Base-by-base conservation (phyloP, 2,113 vertebrate species). In the Macrotus californicus region DNA sequence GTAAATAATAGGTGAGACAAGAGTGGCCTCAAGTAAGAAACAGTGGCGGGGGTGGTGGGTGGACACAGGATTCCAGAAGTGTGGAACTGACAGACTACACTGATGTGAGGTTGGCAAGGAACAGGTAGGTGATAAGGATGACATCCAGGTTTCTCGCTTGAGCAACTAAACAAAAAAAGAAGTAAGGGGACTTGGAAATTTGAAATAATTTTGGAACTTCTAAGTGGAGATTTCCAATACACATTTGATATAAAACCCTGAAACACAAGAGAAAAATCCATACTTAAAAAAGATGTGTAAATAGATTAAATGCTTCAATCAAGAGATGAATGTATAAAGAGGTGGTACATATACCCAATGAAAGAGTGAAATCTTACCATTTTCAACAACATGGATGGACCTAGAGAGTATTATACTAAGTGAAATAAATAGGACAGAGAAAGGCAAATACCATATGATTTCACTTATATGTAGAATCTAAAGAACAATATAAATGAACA, bases 121-220 rank as follows among this genome's bases (percentile, higher is more conserved):
- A 41, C 26, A 89, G n/a, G 34, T 2, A 83, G 29, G n/a, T 11
- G 3, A 69, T 18, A 56, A 76, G 9, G 36, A 66, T 34, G 11
- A 31, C 36, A 64, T 14, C 11, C 16, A 50, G 24, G 48, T 70
- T 80, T 70, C 48, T 76, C 84, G 15, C 48, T 75, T 66, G 70
- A 95, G 13, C 5, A 90, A 22, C 0, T 39, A 36, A 48, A 5
- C 31, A 22, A 95, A 59, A 34, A 21, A 61, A 31, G 5, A 21
- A 82, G 13, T 31, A 82, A 73, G 31, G 22, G 2, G 14, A 21
- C 26, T 31, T 75, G n/a, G 46, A 41, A 93, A 50, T 34, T n/a
- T 79, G 48, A 96, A 34, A 36, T 79, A 59, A 91, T 59, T 70
- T 66, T 21, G 22, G 11, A 64, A 82, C 31, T 92, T 87, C 14